Evolutionary conservation across 2,888 invertebrate genomes (phyloP).

Genomic region (Gasteruption jaculator): DNA sequence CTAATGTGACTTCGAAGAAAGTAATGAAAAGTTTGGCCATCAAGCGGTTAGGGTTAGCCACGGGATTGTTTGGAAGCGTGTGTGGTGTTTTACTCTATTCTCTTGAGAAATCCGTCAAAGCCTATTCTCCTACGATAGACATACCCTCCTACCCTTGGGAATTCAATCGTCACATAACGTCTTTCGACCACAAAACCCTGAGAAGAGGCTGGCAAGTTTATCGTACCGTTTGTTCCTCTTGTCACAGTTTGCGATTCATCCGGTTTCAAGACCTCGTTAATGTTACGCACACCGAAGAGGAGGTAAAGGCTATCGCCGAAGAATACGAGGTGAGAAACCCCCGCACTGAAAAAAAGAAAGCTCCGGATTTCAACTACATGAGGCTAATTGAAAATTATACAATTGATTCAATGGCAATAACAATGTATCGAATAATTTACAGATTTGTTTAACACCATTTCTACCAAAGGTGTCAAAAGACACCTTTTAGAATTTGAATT

Average conservation of each 20-base stretch:
- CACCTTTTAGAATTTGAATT: too few relatives aligned
- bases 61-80: too few relatives aligned
- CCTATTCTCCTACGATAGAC: conserved; percentile 72
- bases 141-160: conserved; percentile 78
- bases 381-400: too few relatives aligned
- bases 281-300: conserved; percentile 83
- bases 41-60: too few relatives aligned
- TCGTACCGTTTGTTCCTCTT: conserved; percentile 96
- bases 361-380: too few relatives aligned
- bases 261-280: conserved; percentile 87
- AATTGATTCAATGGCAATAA: neutral
- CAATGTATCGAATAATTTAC: neutral
- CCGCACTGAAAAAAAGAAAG: neutral
- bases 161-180: conserved; percentile 68
- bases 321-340: conserved; percentile 60
- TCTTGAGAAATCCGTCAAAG: conserved; percentile 78
- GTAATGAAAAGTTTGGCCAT: too few relatives aligned
- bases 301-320: conserved; percentile 92
- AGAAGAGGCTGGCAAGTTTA: conserved; percentile 92
- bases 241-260: conserved; percentile 89
- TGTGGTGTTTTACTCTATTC: conserved; percentile 27
- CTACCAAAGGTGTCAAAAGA: neutral
- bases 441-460: neutral
- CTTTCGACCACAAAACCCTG: conserved; percentile 81
- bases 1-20: too few relatives aligned